These are phyloP conservation scores for Uria aalge DNA, from an alignment of 2,113 vertebrate species.

Conservation along the genomic window DNA sequence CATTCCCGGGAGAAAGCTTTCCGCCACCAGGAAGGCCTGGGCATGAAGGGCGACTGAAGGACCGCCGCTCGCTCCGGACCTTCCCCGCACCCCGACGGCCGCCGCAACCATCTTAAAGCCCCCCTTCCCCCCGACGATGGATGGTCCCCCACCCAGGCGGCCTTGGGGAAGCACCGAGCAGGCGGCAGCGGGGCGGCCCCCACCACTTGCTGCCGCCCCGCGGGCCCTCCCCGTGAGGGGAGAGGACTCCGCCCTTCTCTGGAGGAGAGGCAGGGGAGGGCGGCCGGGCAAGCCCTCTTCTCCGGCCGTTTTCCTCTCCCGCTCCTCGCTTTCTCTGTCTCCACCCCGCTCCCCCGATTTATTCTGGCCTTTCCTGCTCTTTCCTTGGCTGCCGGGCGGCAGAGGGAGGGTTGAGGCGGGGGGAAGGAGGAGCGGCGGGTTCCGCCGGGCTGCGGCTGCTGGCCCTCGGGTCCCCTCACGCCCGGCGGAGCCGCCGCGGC, in stretches of 20 bases:
- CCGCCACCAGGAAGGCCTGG: rapidly evolving
- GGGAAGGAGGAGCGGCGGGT: background rate
- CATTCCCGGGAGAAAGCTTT: rapidly evolving
- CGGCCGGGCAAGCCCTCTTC: too few species aligned
- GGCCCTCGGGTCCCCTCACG: too few species aligned
- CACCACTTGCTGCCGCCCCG: rapidly evolving
- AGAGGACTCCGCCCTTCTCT: too few species aligned
- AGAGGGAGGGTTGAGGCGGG: background rate
- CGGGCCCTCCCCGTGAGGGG: too few species aligned
- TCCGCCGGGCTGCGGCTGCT: background rate
- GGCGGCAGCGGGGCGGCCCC: rapidly evolving
- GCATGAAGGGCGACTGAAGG: rapidly evolving
- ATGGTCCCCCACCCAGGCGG: background rate
- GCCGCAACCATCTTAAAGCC: background rate
- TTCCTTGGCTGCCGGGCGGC: too few species aligned
- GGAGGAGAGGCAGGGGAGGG: too few species aligned
- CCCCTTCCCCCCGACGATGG: rapidly evolving
- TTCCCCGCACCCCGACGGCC: background rate
- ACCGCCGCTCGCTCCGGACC: background rate
- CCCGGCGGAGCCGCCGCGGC: background rate
- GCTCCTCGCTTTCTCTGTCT: background rate
- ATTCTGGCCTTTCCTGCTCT: background rate
- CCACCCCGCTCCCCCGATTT: background rate
- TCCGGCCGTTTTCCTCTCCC: background rate
- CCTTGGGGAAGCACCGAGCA: background rate